Conservation (phyloP, 2,797 vertebrate genomes). For the Cuculus canorus region DNA sequence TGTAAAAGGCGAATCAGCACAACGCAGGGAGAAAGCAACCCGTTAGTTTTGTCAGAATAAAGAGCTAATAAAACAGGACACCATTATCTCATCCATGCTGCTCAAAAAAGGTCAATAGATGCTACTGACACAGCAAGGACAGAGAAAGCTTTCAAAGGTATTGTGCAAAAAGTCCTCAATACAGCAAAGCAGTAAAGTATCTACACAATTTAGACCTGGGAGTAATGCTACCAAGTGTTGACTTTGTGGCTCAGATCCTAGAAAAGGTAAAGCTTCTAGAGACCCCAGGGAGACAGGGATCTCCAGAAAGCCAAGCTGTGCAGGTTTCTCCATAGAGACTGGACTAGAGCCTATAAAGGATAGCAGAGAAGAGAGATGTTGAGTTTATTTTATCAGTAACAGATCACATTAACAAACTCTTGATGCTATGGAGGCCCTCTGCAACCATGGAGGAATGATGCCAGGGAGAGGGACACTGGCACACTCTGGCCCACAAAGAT, state of each 20-base stretch:
- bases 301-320: background rate
- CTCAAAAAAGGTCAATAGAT: background rate
- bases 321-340: background rate
- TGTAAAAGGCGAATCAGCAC: background rate
- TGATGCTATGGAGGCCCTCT: rapidly evolving
- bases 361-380: background rate
- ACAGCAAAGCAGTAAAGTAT: background rate
- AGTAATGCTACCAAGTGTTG: background rate
- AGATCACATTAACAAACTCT: rapidly evolving
- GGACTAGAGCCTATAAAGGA: background rate
- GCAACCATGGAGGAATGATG: background rate
- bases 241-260: background rate
- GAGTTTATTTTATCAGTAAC: background rate
- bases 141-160: background rate
- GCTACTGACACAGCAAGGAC: background rate
- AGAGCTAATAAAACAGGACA: background rate
- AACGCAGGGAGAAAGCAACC: background rate
- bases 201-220: background rate
- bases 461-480: background rate
- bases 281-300: background rate
- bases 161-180: background rate
- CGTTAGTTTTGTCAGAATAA: background rate
- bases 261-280: background rate
- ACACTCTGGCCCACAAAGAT: background rate
- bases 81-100: background rate